Base-by-base conservation (phyloP, 1,140 invertebrate genomes). In the Cotesia typhae region DNA sequence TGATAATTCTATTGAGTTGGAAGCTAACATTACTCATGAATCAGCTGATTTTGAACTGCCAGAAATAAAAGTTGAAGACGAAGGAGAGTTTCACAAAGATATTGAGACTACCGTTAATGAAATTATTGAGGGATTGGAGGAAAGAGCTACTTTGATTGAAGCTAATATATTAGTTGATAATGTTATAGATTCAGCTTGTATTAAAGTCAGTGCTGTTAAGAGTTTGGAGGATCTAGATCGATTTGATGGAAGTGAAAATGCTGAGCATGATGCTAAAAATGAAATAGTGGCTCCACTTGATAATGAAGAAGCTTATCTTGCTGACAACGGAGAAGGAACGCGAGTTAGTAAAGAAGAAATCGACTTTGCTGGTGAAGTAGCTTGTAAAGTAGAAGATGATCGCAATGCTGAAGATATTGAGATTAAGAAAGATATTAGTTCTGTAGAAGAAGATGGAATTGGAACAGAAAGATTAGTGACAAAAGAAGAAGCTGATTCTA, bases 31-130 rank as follows among this genome's bases (percentile, higher is more conserved):
- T 12, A 14, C 61, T 20, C 51, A 67, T 6, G 52, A 41, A 57
- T 37, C 51, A 7, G 63, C 36, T 36, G 64, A 66, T n/a, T 61
- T 83, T 0, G 82, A 84, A 53, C 38, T 84, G 1, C 78, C 80
- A 0, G 66, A 75, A 1, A 82, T 79, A 3, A 68, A 78, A 35
- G 20, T 70, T 1, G 79, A 85, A 60, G 80, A 77, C 4, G 83
- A 79, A 3, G 73, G 80, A 4, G 76, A 69, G 0, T 87, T 87
- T 69, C 78, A 68, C 3, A 78, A 82, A 1, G 80, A 78, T 2
- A 84, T 87, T n/a, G 83, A 79, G 14, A 73, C 70, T 1, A 81
- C 81, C 0, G 82, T 79, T 0, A 81, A 87, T 67, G 78, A 87
- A 71, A 79, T 87, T 4, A 77, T 87, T 10, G 80, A 75, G 0